Evolutionary conservation across 2,113 vertebrate species (phyloP), one percentile per base, ranked within the genome.

Genomic region (Bufo bufo): DNA sequence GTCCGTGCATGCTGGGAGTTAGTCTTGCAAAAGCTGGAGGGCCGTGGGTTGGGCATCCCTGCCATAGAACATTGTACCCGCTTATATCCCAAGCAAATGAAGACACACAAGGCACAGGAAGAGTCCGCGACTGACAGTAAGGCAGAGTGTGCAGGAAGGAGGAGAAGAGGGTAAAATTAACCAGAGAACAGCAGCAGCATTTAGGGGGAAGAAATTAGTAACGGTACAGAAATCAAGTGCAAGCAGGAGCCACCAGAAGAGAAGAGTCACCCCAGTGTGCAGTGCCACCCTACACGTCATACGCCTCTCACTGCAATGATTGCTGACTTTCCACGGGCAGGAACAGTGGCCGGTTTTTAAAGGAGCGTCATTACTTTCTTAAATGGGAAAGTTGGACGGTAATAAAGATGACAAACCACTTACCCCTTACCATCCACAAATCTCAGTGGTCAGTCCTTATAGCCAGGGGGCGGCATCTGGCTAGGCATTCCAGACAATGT

Each of bases 151-250:
- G 63, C 20, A 88, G 78, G 66, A 56, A 47, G 52, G 23, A 45
- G 17, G 72, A 75, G 14, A 61, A 20, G 65, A 71, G 82, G 82
- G 19, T 5, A 63, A 69, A 69, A 84, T 20, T 20, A 85, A 85
- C 72, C 71, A 59, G 56, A 77, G 77, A 74, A 50, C 23, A 88
- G 78, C 84, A 65, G 86, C 52, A 59, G 82, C 71, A 85, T 61
- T 52, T 23, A 89, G 86, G 90, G n/a, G 16, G 84, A 87, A 90
- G 78, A 49, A 49, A 77, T 85, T 85, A 85, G 84, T 85, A 85
- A 85, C 71, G 45, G 80, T 56, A 72, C 20, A 58, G 90, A 75
- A 83, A 89, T 69, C 47, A 80, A 54, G 66, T 88, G 89, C 88
- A 90, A 88, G 87, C 66, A 61, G 90, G 87, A 82, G 75, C 63